Percentiles rank a stretch among this genome's conserved stretches.
Evolutionary conservation across 2,113 vertebrate genomes (phyloP).

Genomic region (Salvator merianae): DNA sequence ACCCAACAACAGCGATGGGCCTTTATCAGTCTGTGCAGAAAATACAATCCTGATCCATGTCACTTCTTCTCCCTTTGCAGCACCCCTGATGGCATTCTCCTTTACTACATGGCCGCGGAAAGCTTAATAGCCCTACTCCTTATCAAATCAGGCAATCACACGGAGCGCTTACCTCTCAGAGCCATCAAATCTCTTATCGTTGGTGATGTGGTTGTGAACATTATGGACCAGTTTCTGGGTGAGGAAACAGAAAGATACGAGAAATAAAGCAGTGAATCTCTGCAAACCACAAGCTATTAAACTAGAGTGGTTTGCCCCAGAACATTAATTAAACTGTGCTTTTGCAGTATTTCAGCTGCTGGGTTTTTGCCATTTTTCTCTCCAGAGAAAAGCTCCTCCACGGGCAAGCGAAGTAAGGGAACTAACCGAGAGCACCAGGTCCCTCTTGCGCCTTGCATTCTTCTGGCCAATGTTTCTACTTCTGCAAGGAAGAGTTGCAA

Average conservation of each 20-base stretch:
- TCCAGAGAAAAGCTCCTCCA: not conserved
- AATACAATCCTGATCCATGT: not conserved
- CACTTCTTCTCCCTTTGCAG: not conserved
- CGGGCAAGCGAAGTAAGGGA: not conserved
- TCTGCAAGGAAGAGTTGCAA: constrained; percentile 55
- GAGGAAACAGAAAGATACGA: constrained; percentile 11
- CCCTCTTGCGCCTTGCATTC: constrained; percentile 71
- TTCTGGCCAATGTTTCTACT: constrained; percentile 66
- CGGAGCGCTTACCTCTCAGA: constrained; percentile 71
- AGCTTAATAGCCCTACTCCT: not conserved
- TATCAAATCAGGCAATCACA: no score
- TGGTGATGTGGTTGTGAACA: constrained; percentile 76
- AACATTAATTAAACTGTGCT: not conserved
- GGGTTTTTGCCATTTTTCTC: not conserved
- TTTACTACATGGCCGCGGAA: not conserved
- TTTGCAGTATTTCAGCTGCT: not conserved
- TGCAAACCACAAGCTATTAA: not conserved
- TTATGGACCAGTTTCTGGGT: constrained; percentile 76
- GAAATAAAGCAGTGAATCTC: not conserved
- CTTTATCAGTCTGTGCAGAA: not conserved
- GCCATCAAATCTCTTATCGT: constrained; percentile 76
- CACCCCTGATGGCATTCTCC: not conserved
- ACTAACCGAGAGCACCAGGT: constrained; percentile 77
- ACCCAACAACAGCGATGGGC: not conserved
- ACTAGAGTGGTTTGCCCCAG: no score